A percentile compares a stretch with the other conserved stretches of the same genome.
phyloP scores from a whole-genome alignment of 2,113 vertebrate genomes.

The Notarius quadriscutis region DNA sequence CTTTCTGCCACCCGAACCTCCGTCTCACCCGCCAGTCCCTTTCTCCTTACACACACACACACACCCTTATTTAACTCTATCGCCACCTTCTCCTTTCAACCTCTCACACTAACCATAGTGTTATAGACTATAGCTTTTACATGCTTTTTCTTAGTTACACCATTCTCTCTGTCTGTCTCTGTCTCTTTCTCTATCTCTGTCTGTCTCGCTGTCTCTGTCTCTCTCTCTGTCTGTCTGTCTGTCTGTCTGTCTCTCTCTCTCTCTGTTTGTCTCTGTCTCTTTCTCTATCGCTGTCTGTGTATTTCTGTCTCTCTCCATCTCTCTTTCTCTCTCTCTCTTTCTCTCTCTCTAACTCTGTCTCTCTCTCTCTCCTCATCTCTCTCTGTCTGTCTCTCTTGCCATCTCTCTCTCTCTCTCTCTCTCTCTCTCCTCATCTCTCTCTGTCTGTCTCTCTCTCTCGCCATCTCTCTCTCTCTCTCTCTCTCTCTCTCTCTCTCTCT shows the following conservation, averaged over 20 bases:
- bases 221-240: conserved; percentile 40
- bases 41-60: background rate
- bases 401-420: no score
- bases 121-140: background rate
- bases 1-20: conserved; percentile 61
- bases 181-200: conserved; percentile 42
- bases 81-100: background rate
- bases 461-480: conserved; percentile 37
- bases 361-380: no score
- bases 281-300: no score
- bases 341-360: no score
- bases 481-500: conserved; percentile 56
- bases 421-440: no score
- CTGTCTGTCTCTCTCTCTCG: background rate
- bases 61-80: background rate
- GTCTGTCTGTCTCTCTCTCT: background rate
- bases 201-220: conserved; percentile 51
- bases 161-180: conserved; percentile 57
- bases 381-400: no score
- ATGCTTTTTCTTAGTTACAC: background rate
- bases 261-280: no score
- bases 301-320: no score
- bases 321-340: no score
- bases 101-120: background rate
- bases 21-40: background rate